Evolutionary conservation across 2,888 invertebrate genomes (phyloP).

Genomic region (Congeria kusceri): DNA sequence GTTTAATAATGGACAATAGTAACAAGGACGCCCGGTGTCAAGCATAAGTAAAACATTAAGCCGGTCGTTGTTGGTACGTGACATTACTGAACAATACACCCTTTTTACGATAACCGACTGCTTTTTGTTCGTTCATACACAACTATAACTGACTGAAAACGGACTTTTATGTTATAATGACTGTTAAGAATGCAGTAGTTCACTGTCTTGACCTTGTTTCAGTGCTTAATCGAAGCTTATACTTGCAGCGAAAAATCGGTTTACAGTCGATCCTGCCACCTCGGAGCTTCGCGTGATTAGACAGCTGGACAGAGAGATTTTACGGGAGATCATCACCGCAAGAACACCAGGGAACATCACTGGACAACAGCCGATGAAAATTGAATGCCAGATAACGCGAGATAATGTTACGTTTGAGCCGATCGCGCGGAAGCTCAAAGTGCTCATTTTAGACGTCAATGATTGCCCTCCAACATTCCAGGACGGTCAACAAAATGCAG

Average conservation of each 20-base stretch:
- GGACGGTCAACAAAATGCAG: constrained; percentile 13
- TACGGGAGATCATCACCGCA: constrained; percentile 6
- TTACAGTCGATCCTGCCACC: constrained; percentile 30
- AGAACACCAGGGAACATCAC: constrained; percentile 19
- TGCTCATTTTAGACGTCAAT: constrained; percentile 49
- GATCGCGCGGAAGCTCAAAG: constrained; percentile 19
- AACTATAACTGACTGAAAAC: no score
- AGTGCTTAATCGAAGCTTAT: no score
- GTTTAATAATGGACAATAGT: no score
- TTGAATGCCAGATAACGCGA: constrained; percentile 50
- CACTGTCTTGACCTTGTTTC: no score
- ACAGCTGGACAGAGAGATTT: constrained; percentile 47
- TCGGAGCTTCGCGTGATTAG: constrained; percentile 42
- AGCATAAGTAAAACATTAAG: no score
- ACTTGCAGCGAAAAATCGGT: constrained; percentile 46
- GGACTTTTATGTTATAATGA: no score
- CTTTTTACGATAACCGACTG: no score
- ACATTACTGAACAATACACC: no score
- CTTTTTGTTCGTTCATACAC: no score
- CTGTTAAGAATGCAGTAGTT: no score
- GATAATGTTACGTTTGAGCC: constrained; percentile 13
- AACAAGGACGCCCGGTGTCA: no score
- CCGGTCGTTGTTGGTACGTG: no score
- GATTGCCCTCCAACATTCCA: constrained; percentile 52
- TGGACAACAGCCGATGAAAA: constrained; percentile 47